Evolutionary conservation across 2,797 vertebrate genomes (phyloP), one percentile per base, ranked within the genome.

Genomic region (Lutjanus campechanus): DNA sequence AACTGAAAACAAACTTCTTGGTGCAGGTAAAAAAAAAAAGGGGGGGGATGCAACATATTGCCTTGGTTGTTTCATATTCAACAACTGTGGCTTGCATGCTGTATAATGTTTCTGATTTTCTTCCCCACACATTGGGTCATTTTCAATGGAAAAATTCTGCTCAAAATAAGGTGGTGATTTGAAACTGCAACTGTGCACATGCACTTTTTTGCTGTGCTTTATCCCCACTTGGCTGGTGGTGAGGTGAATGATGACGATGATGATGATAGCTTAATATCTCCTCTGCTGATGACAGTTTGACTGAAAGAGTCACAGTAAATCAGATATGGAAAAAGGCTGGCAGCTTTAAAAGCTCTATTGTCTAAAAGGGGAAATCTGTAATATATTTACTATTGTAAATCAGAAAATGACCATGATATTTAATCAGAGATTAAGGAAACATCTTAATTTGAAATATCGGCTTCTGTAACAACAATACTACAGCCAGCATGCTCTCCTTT

Each of bases 221-320:
- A 46, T 46, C n/a, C 43, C 13, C 7, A 7, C 25, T 44, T n/a
- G 17, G 7, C 36, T 46, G 20, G 43, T 22, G 15, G 20, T 25
- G 50, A n/a, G 12, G 20, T 72, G 44, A 55, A 50, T 56, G 22
- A 54, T 62, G 36, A 8, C n/a, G n/a, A n/a, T n/a, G 8, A 15
- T n/a, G 15, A 22, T 44, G 36, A 2, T 49, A 59, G 54, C 9
- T 25, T 19, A 19, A 22, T 44, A 10, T 60, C 9, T 54, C 43
- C 19, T 58, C 40, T 47, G 64, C 16, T 66, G 16, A 64, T 47
- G 58, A 65, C 55, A 61, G 17, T 65, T 64, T 49, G 43, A 29
- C 46, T 74, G 20, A n/a, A n/a, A 62, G 58, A 69, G 46, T 50
- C 8, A 2, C 54, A 53, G 25, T 79, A 60, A 69, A 64, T 73